Base-by-base conservation (phyloP, 2,113 vertebrate species). In the Quiscalus mexicanus region DNA sequence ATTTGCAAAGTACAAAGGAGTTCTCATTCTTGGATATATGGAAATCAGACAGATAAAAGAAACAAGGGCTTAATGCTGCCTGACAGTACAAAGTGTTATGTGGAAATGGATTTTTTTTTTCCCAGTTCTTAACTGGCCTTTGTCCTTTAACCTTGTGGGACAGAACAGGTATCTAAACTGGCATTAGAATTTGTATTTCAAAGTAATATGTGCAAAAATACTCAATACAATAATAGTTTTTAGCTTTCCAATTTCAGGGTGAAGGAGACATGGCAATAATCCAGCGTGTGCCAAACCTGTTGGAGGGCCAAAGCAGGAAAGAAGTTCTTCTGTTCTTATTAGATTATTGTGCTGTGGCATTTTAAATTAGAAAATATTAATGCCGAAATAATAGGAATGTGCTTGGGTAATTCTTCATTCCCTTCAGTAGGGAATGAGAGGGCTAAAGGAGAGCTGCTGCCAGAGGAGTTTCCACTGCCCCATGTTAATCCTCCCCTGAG, bases 111-210 rank as follows among this genome's bases (percentile, higher is more conserved):
- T 63, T 91, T 93, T 95, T 95, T 95, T 74, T 53, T 30, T 37
- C 37, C 52, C 30, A 7, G 52, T 86, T 53, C 47, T 94, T 94
- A 76, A 60, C 47, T 94, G 55, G 79, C 78, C 50, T 91, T 94
- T 91, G 76, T 94, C 93, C 88, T 94, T 96, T 90, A 95, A 95
- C 93, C 84, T 74, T 21, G 87, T 59, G 83, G 96, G 87, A 89
- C 49, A 68, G 78, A 5, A 11, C 16, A 84, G 58, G 55, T 84
- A 37, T 60, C 69, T 74, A 67, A 93, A 59, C 27, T 52, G 73
- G 49, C 53, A 16, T 87, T 89, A 39, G 73, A 91, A 96, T 97
- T 94, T 97, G 82, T 87, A 96, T 97, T 97, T 97, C 96, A 93
- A 97, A 97, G 88, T 70, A 94, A 93, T 75, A 31, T 22, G 82